phyloP scores from a whole-genome alignment of 2,113 vertebrate genomes.

The Strix uralensis region DNA sequence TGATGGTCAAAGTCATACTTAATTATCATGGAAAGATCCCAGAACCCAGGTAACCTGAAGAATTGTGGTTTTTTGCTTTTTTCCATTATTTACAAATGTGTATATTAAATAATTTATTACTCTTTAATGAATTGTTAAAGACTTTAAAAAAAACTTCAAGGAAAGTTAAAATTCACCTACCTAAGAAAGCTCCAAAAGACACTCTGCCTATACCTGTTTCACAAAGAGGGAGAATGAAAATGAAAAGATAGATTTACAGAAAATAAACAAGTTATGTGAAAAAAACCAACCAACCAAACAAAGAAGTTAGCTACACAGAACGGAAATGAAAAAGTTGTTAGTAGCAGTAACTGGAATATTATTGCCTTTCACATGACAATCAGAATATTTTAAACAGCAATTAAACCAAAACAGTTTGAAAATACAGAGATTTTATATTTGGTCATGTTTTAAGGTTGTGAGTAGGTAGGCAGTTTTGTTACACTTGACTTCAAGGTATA shows the following conservation, averaged over 20 bases:
- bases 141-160: background rate
- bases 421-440: background rate
- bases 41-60: background rate
- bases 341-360: background rate
- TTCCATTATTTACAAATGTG: background rate
- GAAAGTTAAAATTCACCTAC: constrained; percentile 76
- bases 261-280: background rate
- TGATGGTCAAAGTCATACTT: background rate
- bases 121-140: background rate
- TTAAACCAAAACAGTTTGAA: background rate
- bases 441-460: background rate
- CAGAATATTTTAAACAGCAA: background rate
- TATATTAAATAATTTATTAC: background rate
- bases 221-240: constrained; percentile 60
- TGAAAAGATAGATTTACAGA: constrained; percentile 57
- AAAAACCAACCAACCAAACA: background rate
- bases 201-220: constrained; percentile 88
- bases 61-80: background rate
- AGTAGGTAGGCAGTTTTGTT: background rate
- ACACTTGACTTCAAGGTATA: background rate
- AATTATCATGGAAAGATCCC: background rate
- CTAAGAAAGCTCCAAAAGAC: constrained; percentile 90
- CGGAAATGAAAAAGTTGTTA: constrained; percentile 13
- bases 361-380: background rate
- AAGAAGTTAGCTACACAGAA: background rate